phyloP scores from a whole-genome alignment of 2,888 invertebrate species.

The Oscheius myriophilus region DNA sequence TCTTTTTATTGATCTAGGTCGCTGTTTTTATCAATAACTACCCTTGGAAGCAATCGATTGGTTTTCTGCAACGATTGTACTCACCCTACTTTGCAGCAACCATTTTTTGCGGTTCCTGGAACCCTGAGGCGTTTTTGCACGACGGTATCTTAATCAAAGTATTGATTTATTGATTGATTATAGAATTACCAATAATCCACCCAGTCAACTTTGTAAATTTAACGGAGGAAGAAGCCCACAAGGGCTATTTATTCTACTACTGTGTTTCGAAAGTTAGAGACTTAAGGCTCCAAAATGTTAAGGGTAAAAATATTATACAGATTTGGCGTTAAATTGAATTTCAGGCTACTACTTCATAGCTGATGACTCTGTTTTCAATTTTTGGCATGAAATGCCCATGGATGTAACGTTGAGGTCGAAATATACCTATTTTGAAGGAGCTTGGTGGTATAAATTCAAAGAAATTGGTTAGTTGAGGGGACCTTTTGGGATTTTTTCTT shows the following conservation, averaged over 20 bases:
- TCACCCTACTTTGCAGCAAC: neutral
- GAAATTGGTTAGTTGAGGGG: neutral
- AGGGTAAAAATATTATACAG: neutral
- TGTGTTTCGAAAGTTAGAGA: constrained; percentile 26
- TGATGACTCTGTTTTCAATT: constrained; percentile 27
- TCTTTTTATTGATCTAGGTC: neutral
- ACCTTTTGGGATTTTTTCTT: too few species aligned
- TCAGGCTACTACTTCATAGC: constrained; percentile 27
- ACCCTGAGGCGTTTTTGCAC: neutral
- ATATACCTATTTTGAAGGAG: neutral
- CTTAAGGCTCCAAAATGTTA: constrained; percentile 22
- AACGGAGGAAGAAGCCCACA: constrained; percentile 4
- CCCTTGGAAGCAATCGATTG: neutral
- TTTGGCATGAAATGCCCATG: constrained; percentile 14
- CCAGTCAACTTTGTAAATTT: constrained; percentile 20
- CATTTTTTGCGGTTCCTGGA: constrained; percentile 13
- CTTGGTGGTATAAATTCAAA: constrained; percentile 7
- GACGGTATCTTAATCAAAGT: too few species aligned
- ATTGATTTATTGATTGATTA: neutral
- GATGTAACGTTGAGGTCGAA: neutral
- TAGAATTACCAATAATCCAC: neutral
- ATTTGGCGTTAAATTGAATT: neutral
- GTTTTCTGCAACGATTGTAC: constrained; percentile 1
- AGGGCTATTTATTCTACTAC: constrained; percentile 1
- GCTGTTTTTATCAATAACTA: neutral